These are phyloP conservation scores for Rhabditoides inermis DNA, from an alignment of 2,888 invertebrate species.

Conservation along the genomic window DNA sequence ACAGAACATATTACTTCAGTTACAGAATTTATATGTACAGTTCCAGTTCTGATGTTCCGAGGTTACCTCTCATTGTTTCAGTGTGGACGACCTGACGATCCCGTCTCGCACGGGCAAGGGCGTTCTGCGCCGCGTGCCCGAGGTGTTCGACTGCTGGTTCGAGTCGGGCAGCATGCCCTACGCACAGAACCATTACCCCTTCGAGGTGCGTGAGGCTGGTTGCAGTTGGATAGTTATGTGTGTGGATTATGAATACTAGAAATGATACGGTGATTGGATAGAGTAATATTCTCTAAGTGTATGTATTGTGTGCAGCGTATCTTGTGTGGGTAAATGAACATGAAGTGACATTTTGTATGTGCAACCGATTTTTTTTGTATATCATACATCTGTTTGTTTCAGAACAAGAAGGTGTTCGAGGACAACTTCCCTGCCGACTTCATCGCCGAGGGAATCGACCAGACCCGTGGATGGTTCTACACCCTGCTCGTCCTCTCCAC, in stretches of 20 bases:
- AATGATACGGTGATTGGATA: not conserved
- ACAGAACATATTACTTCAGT: no score
- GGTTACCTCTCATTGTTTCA: no score
- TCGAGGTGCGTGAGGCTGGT: no score
- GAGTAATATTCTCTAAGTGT: no score
- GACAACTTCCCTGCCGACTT: slow-evolving; percentile 94
- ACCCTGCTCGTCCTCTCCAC: slow-evolving; percentile 93
- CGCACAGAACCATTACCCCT: slow-evolving; percentile 90
- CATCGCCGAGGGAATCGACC: slow-evolving; percentile 77
- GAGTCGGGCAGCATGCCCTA: slow-evolving; percentile 99
- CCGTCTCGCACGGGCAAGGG: slow-evolving; percentile 79
- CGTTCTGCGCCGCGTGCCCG: slow-evolving; percentile 73
- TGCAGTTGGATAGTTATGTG: no score
- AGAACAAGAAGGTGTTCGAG: no score
- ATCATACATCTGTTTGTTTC: no score
- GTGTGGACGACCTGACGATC: slow-evolving; percentile 82
- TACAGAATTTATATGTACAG: no score
- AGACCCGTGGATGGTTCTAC: slow-evolving; percentile 65
- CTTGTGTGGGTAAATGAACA: not conserved
- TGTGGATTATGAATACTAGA: no score
- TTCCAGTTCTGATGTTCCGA: no score
- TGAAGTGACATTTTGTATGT: no score
- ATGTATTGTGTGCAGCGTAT: not conserved
- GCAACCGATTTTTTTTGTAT: no score
- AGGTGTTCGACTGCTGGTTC: slow-evolving; percentile 99